These are phyloP conservation scores for Homarus americanus DNA, from an alignment of 1,140 invertebrate genomes.

Conservation along the genomic window DNA sequence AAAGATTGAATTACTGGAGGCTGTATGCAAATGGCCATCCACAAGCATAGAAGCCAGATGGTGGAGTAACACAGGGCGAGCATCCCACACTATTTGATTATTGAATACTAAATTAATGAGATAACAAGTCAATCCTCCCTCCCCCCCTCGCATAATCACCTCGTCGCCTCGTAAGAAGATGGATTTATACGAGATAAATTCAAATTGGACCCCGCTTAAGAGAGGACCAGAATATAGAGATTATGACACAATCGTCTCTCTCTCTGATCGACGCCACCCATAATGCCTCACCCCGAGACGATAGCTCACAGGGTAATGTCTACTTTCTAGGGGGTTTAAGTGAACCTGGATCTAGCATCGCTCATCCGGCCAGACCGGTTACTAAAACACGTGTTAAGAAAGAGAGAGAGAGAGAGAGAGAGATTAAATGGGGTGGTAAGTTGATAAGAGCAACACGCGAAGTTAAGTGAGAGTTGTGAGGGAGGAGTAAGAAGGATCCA, in stretches of 20 bases:
- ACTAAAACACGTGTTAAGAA: no score
- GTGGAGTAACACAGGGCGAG: background rate
- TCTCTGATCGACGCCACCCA: background rate
- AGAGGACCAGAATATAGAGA: background rate
- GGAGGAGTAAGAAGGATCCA: no score
- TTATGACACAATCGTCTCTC: background rate
- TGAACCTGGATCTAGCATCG: background rate
- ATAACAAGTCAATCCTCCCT: background rate
- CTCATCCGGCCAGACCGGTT: background rate
- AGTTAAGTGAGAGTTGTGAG: no score
- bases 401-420: no score
- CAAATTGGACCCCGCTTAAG: background rate
- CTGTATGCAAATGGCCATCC: background rate
- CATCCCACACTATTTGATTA: background rate
- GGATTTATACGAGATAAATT: background rate
- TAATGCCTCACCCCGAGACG: no score
- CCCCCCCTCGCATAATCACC: background rate
- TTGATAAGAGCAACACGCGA: no score
- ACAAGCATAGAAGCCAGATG: background rate
- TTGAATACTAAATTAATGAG: constrained; percentile 6
- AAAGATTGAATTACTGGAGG: no score
- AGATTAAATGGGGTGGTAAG: no score
- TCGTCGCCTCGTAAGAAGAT: background rate
- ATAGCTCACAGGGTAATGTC: background rate
- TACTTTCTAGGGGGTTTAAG: background rate